phyloP scores from a whole-genome alignment of 1,140 invertebrate genomes.

The Platorchestia sp. region DNA sequence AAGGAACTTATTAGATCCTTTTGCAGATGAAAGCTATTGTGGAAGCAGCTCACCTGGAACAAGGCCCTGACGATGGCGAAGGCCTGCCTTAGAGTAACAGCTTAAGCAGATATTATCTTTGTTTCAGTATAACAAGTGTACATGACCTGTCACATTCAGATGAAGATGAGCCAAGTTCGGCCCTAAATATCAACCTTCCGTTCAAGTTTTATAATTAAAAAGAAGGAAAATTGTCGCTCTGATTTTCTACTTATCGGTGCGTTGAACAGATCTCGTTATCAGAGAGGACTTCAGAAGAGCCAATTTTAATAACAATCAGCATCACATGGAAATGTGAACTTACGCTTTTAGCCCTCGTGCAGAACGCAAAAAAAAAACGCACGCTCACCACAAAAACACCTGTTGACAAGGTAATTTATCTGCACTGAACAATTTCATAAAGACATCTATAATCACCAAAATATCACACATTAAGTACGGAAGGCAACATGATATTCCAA shows the following conservation, averaged over 20 bases:
- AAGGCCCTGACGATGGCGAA: background rate
- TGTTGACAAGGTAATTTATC: background rate
- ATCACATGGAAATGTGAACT: background rate
- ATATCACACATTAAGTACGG: background rate
- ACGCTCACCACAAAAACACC: background rate
- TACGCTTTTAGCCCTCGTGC: background rate
- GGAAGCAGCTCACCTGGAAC: background rate
- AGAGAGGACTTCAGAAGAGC: background rate
- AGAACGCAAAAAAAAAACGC: background rate
- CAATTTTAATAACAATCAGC: background rate
- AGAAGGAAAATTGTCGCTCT: background rate
- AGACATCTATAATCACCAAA: background rate
- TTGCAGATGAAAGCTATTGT: conserved; percentile 19
- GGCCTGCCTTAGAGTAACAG: background rate
- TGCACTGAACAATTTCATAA: background rate
- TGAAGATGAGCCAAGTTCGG: background rate
- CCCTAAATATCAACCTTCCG: background rate
- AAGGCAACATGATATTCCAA: background rate
- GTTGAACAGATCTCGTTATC: background rate
- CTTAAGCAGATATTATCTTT: background rate
- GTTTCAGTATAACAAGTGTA: background rate
- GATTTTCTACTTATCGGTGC: background rate
- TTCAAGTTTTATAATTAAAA: background rate
- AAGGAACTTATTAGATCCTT: conserved; percentile 14
- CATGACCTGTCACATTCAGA: background rate